A percentile compares a stretch with the other conserved stretches of the same genome.
Conservation (phyloP, 2,888 invertebrate genomes). For the Cryptocheilus praepositus region DNA sequence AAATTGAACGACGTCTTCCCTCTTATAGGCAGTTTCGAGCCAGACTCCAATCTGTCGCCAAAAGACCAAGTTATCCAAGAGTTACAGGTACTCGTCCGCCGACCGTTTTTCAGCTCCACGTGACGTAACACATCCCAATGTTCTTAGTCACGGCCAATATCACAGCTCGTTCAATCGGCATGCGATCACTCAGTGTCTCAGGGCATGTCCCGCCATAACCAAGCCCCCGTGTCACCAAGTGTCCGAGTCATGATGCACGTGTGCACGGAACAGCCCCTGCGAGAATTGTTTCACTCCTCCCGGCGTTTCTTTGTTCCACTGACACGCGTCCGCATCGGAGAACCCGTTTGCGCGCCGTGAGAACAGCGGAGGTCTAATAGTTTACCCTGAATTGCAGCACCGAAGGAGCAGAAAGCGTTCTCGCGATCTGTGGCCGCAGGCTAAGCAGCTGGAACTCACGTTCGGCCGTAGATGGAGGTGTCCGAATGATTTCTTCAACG, state of each 20-base stretch:
- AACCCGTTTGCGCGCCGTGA: too few species aligned
- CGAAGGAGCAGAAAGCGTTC: constrained; percentile 67
- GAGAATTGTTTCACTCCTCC: neutral
- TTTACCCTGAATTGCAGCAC: constrained; percentile 54
- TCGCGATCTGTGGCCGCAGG: constrained; percentile 77
- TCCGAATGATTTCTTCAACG: constrained; percentile 92
- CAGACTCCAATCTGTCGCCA: constrained; percentile 69
- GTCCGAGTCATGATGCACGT: constrained; percentile 2
- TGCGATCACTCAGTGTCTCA: too few species aligned
- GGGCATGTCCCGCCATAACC: neutral
- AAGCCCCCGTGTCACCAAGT: too few species aligned
- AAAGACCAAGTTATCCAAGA: constrained; percentile 73
- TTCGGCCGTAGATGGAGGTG: constrained; percentile 87
- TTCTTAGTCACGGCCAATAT: neutral
- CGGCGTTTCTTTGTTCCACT: neutral
- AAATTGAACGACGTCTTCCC: constrained; percentile 17
- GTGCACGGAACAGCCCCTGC: neutral
- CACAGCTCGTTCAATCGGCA: neutral
- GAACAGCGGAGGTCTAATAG: too few species aligned
- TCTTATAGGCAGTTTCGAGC: constrained; percentile 71
- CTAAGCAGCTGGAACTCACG: constrained; percentile 84
- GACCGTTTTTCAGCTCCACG: neutral
- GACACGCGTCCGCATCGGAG: neutral
- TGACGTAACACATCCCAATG: neutral
- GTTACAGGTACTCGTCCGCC: constrained; percentile 65